These are phyloP conservation scores for Eurystomus glaucurus DNA, from an alignment of 2,797 vertebrate species.

Conservation along the genomic window DNA sequence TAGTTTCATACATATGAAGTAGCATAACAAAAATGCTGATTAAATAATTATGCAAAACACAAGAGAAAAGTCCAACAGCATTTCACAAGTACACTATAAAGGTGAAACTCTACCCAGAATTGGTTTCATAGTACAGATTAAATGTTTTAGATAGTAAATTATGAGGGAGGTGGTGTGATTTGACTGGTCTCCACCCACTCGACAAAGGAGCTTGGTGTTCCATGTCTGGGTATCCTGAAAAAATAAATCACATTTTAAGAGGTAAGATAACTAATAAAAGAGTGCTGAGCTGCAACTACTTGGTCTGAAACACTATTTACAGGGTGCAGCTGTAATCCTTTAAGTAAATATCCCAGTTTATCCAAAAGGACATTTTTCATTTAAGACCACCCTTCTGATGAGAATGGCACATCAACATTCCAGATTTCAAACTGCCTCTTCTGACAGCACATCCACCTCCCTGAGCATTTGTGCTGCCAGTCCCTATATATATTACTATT, in stretches of 20 bases:
- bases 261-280: not conserved
- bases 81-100: not conserved
- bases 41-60: not conserved
- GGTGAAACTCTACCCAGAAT: not conserved
- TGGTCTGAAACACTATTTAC: slow-evolving; percentile 6
- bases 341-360: slow-evolving; percentile 3
- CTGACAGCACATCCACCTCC: not conserved
- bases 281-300: not conserved
- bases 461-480: slow-evolving; percentile 18
- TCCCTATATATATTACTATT: not conserved
- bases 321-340: slow-evolving; percentile 22
- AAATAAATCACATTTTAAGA: slow-evolving; percentile 36
- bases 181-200: not conserved
- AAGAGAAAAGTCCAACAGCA: not conserved
- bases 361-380: slow-evolving; percentile 12
- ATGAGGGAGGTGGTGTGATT: not conserved
- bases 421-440: not conserved
- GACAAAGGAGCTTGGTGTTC: not conserved
- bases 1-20: not conserved
- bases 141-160: not conserved
- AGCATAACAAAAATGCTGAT: not conserved
- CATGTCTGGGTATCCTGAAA: not conserved
- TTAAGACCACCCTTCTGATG: not conserved
- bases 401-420: not conserved
- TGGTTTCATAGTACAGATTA: not conserved